Percentiles rank a stretch among this genome's conserved stretches.
phyloP scores from a whole-genome alignment of 2,113 vertebrate species.

The Gymnogyps californianus region DNA sequence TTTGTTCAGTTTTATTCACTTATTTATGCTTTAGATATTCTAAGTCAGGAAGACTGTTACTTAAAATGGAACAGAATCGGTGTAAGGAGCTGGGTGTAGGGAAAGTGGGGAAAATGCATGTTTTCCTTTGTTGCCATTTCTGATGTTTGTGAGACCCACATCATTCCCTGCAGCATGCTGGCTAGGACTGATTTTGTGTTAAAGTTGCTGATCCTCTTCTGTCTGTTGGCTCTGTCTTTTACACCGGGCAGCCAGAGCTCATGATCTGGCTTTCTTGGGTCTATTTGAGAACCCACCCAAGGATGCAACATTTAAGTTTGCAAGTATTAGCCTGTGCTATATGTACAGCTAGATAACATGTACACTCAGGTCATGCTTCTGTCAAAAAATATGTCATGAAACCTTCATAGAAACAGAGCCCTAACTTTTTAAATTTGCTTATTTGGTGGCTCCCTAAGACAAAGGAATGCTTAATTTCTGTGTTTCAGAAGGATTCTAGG shows the following conservation, averaged over 20 bases:
- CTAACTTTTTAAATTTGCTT: background rate
- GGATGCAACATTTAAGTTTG: background rate
- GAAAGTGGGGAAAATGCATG: background rate
- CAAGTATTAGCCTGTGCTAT: background rate
- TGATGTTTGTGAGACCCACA: background rate
- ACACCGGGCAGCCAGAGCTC: background rate
- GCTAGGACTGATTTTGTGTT: background rate
- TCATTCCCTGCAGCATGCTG: background rate
- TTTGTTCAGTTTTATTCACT: background rate
- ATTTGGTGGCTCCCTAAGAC: background rate
- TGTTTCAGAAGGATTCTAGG: background rate
- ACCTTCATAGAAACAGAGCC: background rate
- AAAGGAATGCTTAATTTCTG: background rate
- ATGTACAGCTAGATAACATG: background rate
- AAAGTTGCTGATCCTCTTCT: background rate
- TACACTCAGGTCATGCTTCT: background rate
- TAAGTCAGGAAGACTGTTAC: background rate
- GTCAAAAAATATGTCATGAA: background rate
- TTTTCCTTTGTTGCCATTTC: background rate
- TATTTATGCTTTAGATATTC: background rate
- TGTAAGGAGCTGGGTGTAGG: background rate
- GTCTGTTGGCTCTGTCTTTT: background rate
- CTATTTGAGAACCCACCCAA: background rate
- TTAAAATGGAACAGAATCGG: background rate
- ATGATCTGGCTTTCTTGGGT: background rate